Conservation (phyloP, 2,888 invertebrate genomes). For the Conus canariensis region DNA sequence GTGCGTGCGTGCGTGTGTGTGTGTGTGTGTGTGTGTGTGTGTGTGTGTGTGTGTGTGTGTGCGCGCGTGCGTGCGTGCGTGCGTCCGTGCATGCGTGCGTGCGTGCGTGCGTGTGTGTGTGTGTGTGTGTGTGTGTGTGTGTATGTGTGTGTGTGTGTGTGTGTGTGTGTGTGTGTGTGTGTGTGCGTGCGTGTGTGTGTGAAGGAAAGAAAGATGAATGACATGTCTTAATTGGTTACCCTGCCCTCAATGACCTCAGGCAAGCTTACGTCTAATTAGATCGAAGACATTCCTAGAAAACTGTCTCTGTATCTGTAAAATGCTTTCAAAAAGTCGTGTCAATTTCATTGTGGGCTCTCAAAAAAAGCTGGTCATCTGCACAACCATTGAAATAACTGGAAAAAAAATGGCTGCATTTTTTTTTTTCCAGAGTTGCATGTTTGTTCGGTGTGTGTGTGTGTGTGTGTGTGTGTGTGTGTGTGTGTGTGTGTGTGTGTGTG, state of each 20-base stretch:
- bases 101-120: background rate
- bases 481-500: conserved; percentile 18
- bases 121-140: background rate
- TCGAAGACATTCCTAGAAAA: no score
- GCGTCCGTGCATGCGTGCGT: background rate
- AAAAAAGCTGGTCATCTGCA: no score
- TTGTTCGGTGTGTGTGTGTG: background rate
- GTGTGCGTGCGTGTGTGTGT: background rate
- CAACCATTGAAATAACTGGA: no score
- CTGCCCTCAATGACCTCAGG: no score
- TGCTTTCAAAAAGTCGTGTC: no score
- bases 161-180: conserved; percentile 1
- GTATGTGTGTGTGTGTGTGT: background rate
- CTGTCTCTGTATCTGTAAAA: no score
- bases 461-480: conserved; percentile 18
- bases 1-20: background rate
- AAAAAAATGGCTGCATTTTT: no score
- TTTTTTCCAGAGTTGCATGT: no score
- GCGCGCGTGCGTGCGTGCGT: background rate
- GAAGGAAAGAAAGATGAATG: background rate
- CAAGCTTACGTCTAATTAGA: no score
- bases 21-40: conserved; percentile 33
- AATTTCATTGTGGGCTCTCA: no score
- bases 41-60: conserved; percentile 28
- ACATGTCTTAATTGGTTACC: no score